Percentiles rank a stretch among this genome's conserved stretches.
phyloP scores from a whole-genome alignment of 64 coral and sea anemone genomes.

The Anthopleura sola region DNA sequence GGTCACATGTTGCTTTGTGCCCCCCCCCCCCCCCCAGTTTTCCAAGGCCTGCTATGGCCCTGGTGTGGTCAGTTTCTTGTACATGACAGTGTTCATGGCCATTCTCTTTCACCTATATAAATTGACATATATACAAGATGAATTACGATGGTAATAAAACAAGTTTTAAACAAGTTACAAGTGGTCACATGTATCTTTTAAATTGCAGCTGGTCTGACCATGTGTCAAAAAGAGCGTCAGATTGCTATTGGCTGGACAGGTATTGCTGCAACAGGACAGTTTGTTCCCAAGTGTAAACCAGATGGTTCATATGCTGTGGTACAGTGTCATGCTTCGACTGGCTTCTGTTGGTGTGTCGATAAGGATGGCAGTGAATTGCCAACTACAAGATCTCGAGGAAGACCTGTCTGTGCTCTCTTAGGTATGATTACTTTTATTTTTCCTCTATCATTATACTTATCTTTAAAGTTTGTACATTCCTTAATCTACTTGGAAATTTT shows the following conservation, averaged over 20 bases:
- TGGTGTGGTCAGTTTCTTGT: too few relatives aligned
- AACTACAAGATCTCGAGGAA: constrained; percentile 35
- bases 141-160: too few relatives aligned
- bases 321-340: constrained; percentile 32
- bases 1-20: too few relatives aligned
- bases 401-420: constrained; percentile 49
- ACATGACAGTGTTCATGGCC: too few relatives aligned
- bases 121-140: too few relatives aligned
- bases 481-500: too few relatives aligned
- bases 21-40: too few relatives aligned
- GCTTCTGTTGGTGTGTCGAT: constrained; percentile 79
- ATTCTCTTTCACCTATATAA: too few relatives aligned
- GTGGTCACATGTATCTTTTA: not conserved
- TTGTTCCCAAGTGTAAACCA: constrained; percentile 61
- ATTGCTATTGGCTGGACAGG: constrained; percentile 57
- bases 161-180: not conserved
- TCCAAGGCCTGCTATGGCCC: too few relatives aligned
- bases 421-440: constrained; percentile 28
- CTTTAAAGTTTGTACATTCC: not conserved
- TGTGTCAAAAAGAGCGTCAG: constrained; percentile 61
- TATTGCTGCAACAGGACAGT: constrained; percentile 30
- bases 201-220: constrained; percentile 42
- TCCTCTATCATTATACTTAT: not conserved
- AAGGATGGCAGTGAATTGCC: constrained; percentile 51
- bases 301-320: constrained; percentile 56